Evolutionary conservation across 2,113 vertebrate genomes (phyloP), one percentile per base, ranked within the genome.

Genomic region (Lipophrys pholis): DNA sequence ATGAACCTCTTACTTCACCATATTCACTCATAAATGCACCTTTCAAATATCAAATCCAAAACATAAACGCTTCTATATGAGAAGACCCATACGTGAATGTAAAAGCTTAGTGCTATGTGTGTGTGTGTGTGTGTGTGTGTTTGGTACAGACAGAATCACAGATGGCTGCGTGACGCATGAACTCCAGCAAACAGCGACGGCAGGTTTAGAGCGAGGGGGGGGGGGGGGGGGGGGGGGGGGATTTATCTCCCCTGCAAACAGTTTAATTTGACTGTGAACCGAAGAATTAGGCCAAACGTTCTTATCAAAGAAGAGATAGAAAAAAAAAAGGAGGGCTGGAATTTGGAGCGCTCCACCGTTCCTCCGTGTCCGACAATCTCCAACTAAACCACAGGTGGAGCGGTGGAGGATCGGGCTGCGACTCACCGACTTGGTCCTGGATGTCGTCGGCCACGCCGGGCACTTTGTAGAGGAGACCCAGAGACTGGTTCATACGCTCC

Each of bases 401-500:
- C 21, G 21, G 21, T 30, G 21, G 21, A 30, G 21, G 21, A 30
- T 30, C 4, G 21, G 21, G 21, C 4, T 30, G 21, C 4, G 21
- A 48, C 96, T 94, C 93, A 99, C 97, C 97, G 0, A 99, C 97
- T 97, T 99, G 96, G 83, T 99, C 97, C 87, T 98, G 97, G 91
- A 99, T 98, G 60, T 99, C 96, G 40, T 98, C 97, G 0, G 96
- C 96, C 69, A 99, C 95, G 0, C 95, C 95, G 2, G 97, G 97
- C 1, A 98, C 97, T 8, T 98, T 99, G 93, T 99, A 99, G 59
- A 99, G 96, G 69, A 99, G 95, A 8, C 95, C 97, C 60, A 99
- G 95, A 76, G 96, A 98, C 92, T 99, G 97, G 91, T 99, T 99
- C 97, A 99, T 99, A 52, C 97, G 94, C 78, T 99, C 97, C 17